Percentiles rank a stretch among this genome's conserved stretches.
Evolutionary conservation across 2,888 invertebrate genomes (phyloP).

Genomic region (Dexiosoma caninum): DNA sequence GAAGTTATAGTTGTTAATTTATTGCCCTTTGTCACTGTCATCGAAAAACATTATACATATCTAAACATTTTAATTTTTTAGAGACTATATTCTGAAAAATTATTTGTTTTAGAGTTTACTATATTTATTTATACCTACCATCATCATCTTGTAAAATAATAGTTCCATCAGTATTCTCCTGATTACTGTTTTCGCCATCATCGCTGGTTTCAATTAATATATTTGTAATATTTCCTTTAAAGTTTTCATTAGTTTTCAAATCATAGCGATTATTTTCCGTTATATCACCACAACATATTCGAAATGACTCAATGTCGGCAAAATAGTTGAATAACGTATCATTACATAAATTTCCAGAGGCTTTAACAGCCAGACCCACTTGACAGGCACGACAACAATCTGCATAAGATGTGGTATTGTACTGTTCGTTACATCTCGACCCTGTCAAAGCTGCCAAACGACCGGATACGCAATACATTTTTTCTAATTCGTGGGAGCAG

Average conservation of each 20-base stretch:
- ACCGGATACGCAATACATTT: conserved; percentile 74
- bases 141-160: conserved; percentile 68
- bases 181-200: conserved; percentile 1
- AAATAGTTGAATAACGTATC: conserved; percentile 78
- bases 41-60: no score
- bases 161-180: conserved; percentile 64
- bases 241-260: background rate
- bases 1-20: no score
- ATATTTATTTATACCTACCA: conserved; percentile 66
- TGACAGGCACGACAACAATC: conserved; percentile 83
- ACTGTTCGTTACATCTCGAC: conserved; percentile 70
- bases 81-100: no score
- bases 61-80: no score
- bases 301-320: conserved; percentile 80
- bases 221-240: background rate
- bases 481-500: conserved; percentile 80
- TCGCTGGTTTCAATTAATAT: background rate
- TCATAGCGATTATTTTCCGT: conserved; percentile 51
- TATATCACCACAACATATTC: conserved; percentile 80
- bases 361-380: conserved; percentile 81
- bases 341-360: conserved; percentile 79
- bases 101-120: no score
- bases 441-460: conserved; percentile 72
- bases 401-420: conserved; percentile 73
- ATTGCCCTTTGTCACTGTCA: no score